Base-by-base conservation (phyloP, 2,113 vertebrate species). In the Erpornis zantholeuca region DNA sequence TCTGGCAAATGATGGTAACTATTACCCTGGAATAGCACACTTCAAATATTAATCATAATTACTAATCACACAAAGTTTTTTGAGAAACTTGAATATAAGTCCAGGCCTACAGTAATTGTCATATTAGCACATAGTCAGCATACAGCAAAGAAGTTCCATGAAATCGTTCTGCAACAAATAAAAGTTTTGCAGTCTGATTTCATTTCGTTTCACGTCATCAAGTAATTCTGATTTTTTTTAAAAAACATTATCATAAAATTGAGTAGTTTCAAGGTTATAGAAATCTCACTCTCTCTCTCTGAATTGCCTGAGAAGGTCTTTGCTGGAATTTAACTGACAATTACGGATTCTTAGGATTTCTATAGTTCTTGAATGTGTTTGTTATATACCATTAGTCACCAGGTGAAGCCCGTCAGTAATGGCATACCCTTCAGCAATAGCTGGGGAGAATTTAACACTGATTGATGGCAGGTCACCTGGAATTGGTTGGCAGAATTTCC, bases 401-500 rank as follows among this genome's bases (percentile, higher is more conserved):
- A 98, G 98, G 98, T 98, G 97, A 98, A 98, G 96, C 96, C 98
- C 95, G 89, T 97, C 97, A 97, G 97, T 97, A 98, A 98, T 97
- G 97, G 98, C 97, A 97, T 98, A 97, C 96, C 98, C 95, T 98
- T 98, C 98, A 98, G 98, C 97, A 98, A 97, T 94, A 97, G 97
- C 98, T 97, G 65, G 50, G 96, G 97, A 98, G 98, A 98, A 98
- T 98, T 98, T 98, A 98, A 98, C 98, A 97, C 98, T 98, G 98
- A 98, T 98, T 98, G 98, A 98, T 98, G 97, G 98, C 97, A 97
- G 98, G 98, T 98, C 98, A 98, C 97, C 97, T 97, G 95, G 98
- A 98, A 98, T 98, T 98, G 98, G 96, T 98, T 98, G 97, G 98
- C 98, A 98, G 98, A 98, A 98, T 98, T 98, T 98, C 98, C 98